Percentiles rank a stretch among this genome's conserved stretches.
These are phyloP conservation scores for Tyria jacobaeae DNA, from an alignment of 2,888 invertebrate genomes.

Conservation along the genomic window DNA sequence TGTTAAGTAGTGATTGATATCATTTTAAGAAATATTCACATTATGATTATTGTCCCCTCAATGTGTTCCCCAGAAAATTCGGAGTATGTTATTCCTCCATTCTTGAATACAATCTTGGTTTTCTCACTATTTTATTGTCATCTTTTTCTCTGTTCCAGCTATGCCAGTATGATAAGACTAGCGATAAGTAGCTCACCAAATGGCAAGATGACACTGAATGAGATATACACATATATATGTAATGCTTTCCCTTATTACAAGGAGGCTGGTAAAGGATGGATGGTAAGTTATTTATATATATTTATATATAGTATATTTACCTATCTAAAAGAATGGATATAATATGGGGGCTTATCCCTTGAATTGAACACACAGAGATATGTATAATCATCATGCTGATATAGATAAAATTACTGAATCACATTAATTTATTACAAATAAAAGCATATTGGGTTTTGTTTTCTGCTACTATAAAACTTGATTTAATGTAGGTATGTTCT, in stretches of 20 bases:
- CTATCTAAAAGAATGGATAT: too few relatives aligned
- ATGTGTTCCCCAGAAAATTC: too few relatives aligned
- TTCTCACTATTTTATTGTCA: too few relatives aligned
- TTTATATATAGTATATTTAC: too few relatives aligned
- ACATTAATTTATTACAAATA: neutral
- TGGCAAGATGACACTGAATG: slow-evolving; percentile 91
- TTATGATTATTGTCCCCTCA: too few relatives aligned
- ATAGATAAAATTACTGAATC: neutral
- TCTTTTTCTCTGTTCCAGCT: slow-evolving; percentile 77
- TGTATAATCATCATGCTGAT: neutral
- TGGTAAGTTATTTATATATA: slow-evolving; percentile 87
- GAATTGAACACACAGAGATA: neutral
- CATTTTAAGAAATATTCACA: too few relatives aligned
- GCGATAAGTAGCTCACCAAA: slow-evolving; percentile 89
- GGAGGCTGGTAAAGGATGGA: slow-evolving; percentile 90
- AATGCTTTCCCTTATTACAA: slow-evolving; percentile 91
- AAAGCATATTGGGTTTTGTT: too few relatives aligned
- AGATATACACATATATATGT: slow-evolving; percentile 91
- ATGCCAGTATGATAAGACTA: slow-evolving; percentile 90
- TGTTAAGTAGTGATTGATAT: too few relatives aligned
- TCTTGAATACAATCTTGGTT: too few relatives aligned
- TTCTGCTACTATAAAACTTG: too few relatives aligned
- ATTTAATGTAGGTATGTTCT: too few relatives aligned
- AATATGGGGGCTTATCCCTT: neutral
- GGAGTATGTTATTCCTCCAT: too few relatives aligned